Percentiles rank a stretch among this genome's conserved stretches.
These are phyloP conservation scores for Boleophthalmus pectinirostris DNA, from an alignment of 2,113 vertebrate genomes.

Conservation along the genomic window DNA sequence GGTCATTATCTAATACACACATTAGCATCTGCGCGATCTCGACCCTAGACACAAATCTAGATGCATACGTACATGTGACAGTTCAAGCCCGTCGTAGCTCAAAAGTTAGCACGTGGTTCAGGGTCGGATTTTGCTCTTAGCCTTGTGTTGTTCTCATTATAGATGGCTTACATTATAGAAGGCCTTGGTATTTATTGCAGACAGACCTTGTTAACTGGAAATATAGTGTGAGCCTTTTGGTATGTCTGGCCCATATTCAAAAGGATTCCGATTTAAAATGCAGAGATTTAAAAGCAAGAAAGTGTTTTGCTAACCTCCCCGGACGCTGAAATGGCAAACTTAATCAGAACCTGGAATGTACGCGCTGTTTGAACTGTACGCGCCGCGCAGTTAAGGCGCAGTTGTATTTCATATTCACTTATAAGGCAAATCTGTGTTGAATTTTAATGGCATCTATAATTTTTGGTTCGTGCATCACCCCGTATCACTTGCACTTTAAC, in stretches of 20 bases:
- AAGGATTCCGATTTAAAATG: neutral
- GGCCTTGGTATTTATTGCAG: slow-evolving; percentile 30
- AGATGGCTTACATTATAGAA: slow-evolving; percentile 25
- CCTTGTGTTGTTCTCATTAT: slow-evolving; percentile 36
- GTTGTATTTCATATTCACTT: neutral
- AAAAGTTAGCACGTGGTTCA: slow-evolving; percentile 51
- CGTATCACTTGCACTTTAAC: neutral
- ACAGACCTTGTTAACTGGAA: slow-evolving; percentile 16
- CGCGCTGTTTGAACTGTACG: neutral
- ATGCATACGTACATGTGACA: slow-evolving; percentile 25
- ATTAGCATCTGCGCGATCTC: slow-evolving; percentile 3
- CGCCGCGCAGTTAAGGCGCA: neutral
- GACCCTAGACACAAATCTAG: slow-evolving; percentile 9
- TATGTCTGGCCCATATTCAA: neutral
- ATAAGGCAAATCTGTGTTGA: neutral
- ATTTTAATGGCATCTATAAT: slow-evolving; percentile 4
- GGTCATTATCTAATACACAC: slow-evolving; percentile 63
- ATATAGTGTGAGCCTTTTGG: neutral
- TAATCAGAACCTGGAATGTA: neutral
- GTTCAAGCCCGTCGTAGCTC: slow-evolving; percentile 28
- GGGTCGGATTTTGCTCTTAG: slow-evolving; percentile 35
- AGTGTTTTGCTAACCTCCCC: slow-evolving; percentile 1
- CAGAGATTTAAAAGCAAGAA: neutral
- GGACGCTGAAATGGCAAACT: neutral
- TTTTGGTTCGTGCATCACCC: neutral